Conservation (phyloP, 23 tunicate species). For the Trididemnum nubilum region DNA sequence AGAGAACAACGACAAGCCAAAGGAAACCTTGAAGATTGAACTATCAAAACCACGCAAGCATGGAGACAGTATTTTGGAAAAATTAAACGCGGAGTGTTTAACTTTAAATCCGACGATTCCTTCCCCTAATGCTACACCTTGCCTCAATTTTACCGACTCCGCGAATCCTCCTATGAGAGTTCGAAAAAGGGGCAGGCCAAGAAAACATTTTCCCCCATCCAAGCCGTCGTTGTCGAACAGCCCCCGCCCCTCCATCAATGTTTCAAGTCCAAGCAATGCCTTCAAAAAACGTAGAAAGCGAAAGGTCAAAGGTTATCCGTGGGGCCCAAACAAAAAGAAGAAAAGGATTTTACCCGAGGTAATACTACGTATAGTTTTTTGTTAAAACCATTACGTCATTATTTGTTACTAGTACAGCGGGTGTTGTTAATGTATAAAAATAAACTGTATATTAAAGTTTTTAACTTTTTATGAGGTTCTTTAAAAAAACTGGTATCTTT, state of each 20-base stretch:
- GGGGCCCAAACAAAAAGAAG: slow-evolving; percentile 70
- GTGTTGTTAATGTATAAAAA: too few species aligned
- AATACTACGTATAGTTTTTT: too few species aligned
- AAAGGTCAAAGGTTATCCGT: slow-evolving; percentile 88
- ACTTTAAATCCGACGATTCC: background rate
- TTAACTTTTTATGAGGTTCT: too few species aligned
- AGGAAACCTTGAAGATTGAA: background rate
- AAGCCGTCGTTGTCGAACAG: background rate
- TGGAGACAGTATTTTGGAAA: slow-evolving; percentile 14
- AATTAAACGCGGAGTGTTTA: background rate
- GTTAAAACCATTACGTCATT: too few species aligned
- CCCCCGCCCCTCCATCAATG: background rate
- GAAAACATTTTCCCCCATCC: slow-evolving; percentile 5
- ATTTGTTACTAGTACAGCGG: too few species aligned
- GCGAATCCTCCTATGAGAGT: background rate
- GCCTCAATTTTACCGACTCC: background rate
- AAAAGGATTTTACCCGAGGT: slow-evolving; percentile 45
- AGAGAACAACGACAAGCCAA: too few species aligned
- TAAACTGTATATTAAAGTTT: too few species aligned
- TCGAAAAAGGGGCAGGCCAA: slow-evolving; percentile 26
- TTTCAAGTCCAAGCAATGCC: background rate
- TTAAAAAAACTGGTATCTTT: too few species aligned
- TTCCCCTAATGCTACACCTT: background rate
- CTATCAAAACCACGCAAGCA: background rate
- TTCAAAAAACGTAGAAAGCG: slow-evolving; percentile 49